These are phyloP conservation scores for Physeter macrocephalus DNA, from an alignment of 2,113 vertebrate genomes.

Conservation along the genomic window DNA sequence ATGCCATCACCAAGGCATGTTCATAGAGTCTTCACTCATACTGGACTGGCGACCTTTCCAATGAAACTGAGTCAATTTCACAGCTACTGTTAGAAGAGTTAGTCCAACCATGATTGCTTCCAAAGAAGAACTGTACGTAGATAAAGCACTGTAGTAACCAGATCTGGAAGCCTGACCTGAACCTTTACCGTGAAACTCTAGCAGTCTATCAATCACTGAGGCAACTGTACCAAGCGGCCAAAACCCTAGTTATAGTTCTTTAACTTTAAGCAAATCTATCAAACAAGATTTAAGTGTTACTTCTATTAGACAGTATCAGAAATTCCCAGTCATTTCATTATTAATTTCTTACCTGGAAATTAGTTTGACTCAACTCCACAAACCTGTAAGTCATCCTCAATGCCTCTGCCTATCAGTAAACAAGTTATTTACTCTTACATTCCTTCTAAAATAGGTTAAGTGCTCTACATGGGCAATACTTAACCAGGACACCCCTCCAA, in stretches of 20 bases:
- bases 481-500: not conserved
- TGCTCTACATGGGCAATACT: not conserved
- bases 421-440: not conserved
- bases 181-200: not conserved
- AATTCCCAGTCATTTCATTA: not conserved
- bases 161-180: not conserved
- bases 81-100: not conserved
- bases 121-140: not conserved
- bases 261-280: not conserved
- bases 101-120: not conserved
- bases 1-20: conserved; percentile 55
- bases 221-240: not conserved
- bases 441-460: not conserved
- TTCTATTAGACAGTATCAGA: not conserved
- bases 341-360: conserved; percentile 35
- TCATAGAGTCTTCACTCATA: conserved; percentile 39
- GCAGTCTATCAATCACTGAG: not conserved
- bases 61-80: not conserved
- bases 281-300: not conserved
- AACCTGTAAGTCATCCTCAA: not conserved
- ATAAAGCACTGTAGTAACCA: not conserved
- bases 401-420: not conserved
- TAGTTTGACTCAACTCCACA: conserved; percentile 48
- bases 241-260: not conserved
- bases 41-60: not conserved